Evolutionary conservation across 2,113 vertebrate species (phyloP), one percentile per base, ranked within the genome.

Genomic region (Gymnorhina tibicen): DNA sequence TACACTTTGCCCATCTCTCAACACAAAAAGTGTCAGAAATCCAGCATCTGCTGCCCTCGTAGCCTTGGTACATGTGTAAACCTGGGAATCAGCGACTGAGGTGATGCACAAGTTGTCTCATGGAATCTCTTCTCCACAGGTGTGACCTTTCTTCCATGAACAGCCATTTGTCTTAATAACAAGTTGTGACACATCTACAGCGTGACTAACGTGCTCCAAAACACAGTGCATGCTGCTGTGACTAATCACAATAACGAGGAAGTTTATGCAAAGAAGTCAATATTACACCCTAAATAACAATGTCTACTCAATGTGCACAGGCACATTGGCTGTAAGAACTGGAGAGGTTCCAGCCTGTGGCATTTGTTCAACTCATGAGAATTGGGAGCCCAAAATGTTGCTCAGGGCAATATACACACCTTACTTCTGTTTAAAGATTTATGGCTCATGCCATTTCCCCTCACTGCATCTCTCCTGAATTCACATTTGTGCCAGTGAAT

Each of bases 161-260:
- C 17, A 88, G 41, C 50, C 52, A 73, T 87, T 93, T 92, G 24
- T 93, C 92, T 64, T 47, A 32, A 41, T 59, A 67, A 91, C 50
- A 55, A 69, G 42, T 44, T 72, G 16, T 67, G 62, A 41, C 70
- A 89, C 32, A 47, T 8, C 52, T 78, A 7, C 66, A 76, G 62
- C 10, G 9, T 78, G 66, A 58, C 69, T 70, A 58, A 69, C 13
- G 0, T 33, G 30, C 53, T 59, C 64, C 59, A 30, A 55, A 89
- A 49, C 33, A 46, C 59, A 33, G 16, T 1, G 4, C 14, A 2
- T 15, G 2, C 41, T 87, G 41, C 66, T 41, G 28, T 82, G 70
- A 93, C 62, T 56, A 52, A 87, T 27, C 13, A 13, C 78, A 76
- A 8, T 18, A 68, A 53, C 6, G 5, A 1, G 11, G 35, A 37